Conservation (phyloP, 2,113 vertebrate genomes). For the Pithys albifrons region DNA sequence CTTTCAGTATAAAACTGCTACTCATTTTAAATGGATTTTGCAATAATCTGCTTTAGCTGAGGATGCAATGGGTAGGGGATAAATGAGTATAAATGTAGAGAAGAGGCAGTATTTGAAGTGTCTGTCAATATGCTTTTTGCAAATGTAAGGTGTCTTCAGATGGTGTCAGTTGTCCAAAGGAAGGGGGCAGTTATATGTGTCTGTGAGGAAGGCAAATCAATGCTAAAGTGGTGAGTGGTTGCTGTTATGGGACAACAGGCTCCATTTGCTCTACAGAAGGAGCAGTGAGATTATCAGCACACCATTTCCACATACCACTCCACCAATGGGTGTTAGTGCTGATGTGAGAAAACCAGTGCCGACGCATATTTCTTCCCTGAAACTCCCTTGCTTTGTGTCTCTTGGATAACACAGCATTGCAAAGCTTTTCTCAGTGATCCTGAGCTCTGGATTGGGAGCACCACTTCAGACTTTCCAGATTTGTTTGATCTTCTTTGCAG, state of each 20-base stretch:
- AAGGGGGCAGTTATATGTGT: not conserved
- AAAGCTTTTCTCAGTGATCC: not conserved
- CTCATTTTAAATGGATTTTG: constrained; percentile 49
- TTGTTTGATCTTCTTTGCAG: not conserved
- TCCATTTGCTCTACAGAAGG: not conserved
- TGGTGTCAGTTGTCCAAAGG: not conserved
- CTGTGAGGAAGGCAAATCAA: not conserved
- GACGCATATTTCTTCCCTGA: not conserved
- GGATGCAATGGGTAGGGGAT: not conserved
- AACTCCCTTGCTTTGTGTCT: not conserved
- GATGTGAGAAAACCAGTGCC: not conserved
- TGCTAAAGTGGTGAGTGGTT: not conserved
- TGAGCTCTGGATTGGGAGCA: not conserved
- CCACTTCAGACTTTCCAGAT: not conserved
- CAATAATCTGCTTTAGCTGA: constrained; percentile 31
- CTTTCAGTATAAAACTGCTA: constrained; percentile 55
- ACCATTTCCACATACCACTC: not conserved
- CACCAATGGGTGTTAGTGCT: not conserved
- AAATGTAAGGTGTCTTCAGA: not conserved
- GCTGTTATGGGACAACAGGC: not conserved
- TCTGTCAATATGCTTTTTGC: not conserved
- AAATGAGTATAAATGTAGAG: not conserved
- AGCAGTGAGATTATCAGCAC: not conserved
- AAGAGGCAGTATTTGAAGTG: not conserved
- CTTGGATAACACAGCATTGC: not conserved